Evolutionary conservation across 2,113 vertebrate species (phyloP), one percentile per base, ranked within the genome.

Genomic region (Scomber scombrus): DNA sequence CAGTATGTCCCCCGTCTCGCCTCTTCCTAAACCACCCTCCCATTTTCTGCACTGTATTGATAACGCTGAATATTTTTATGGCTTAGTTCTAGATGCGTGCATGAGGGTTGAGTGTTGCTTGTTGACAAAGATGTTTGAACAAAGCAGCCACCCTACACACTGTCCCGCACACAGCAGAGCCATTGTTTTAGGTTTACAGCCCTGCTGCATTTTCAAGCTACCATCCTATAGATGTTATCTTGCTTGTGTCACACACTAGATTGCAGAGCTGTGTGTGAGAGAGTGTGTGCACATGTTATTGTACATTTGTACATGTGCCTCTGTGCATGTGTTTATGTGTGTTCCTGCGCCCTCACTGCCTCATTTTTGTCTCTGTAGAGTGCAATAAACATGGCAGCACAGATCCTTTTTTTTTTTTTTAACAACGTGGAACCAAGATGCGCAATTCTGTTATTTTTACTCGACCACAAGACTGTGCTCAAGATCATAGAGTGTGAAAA

Each of bases 211-310:
- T 78, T 81, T 62, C 60, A 26, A 69, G 78, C 69, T 23, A 66
- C 56, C 79, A 71, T 50, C 71, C 84, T 84, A 75, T 75, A 90
- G 89, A 91, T 86, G 85, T 80, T 90, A 90, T 91, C 88, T 75
- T 11, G 70, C 64, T 67, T 67, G 74, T 83, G 88, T 89, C 77
- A 87, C 88, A 81, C 49, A 67, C 74, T 46, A 64, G 78, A 90
- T 82, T 86, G 81, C 71, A 74, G 52, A 34, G 87, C 60, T 65
- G 19, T 70, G 47, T 40, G 45, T 66, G 49, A 52, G 50, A 19
- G 62, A 71, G 57, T 56, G 54, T 45, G 49, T 54, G 34, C 21
- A 50, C 63, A 64, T 60, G 45, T 75, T 12, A 49, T 68, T 62
- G 49, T 21, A 34, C 69, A 72, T 58, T 62, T 55, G 45, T 50